A percentile compares a stretch with the other conserved stretches of the same genome.
Conservation (phyloP, 2,113 vertebrate genomes). For the Clarias magur region DNA sequence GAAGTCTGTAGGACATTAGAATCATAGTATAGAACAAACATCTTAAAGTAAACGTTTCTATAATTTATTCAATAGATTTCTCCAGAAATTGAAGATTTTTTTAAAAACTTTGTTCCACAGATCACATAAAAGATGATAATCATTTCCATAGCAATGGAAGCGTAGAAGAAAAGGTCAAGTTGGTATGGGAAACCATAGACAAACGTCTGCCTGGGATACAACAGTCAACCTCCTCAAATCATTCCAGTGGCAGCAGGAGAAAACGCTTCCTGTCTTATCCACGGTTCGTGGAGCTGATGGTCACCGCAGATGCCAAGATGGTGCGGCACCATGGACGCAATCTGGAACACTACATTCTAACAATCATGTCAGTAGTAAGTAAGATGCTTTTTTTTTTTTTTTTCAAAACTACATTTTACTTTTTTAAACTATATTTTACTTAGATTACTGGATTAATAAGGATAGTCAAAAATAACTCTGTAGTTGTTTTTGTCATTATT, state of each 20-base stretch:
- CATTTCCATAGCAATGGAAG: slow-evolving; percentile 64
- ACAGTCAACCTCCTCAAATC: slow-evolving; percentile 60
- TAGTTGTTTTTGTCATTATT: neutral
- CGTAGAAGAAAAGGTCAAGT: slow-evolving; percentile 69
- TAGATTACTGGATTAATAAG: neutral
- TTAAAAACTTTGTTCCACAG: slow-evolving; percentile 62
- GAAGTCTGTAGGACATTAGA: no score
- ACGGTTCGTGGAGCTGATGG: slow-evolving; percentile 97
- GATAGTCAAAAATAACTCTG: neutral
- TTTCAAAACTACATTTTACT: slow-evolving; percentile 5
- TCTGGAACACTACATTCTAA: slow-evolving; percentile 92
- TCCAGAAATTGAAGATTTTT: neutral
- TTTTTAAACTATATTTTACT: neutral
- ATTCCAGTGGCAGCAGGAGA: slow-evolving; percentile 66
- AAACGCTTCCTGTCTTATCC: slow-evolving; percentile 96
- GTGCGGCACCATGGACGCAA: slow-evolving; percentile 85
- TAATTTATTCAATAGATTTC: neutral
- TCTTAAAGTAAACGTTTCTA: neutral
- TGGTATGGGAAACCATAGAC: slow-evolving; percentile 64
- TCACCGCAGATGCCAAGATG: slow-evolving; percentile 93
- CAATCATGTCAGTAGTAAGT: slow-evolving; percentile 99
- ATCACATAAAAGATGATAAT: slow-evolving; percentile 63
- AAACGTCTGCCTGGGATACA: slow-evolving; percentile 52
- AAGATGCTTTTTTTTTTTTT: slow-evolving; percentile 55
- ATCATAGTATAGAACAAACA: no score